A percentile compares a stretch with the other conserved stretches of the same genome.
Evolutionary conservation across 2,113 vertebrate species (phyloP).

Genomic region (Channa maculata): DNA sequence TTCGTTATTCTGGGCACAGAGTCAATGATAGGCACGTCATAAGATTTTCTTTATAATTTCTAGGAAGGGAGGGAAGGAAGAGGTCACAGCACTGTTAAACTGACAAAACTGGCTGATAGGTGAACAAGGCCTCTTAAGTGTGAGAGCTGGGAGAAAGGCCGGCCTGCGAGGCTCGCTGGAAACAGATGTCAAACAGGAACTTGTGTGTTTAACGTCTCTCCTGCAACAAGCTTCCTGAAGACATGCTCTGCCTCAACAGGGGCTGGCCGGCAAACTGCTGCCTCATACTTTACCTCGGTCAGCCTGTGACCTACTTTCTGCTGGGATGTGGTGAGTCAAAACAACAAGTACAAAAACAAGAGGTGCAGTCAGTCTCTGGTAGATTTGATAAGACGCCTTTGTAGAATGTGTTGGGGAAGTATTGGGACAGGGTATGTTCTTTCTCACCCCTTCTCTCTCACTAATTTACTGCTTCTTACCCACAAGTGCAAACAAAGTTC

Average conservation of each 20-base stretch:
- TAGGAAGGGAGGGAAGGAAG: constrained; percentile 50
- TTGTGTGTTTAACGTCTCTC: constrained; percentile 81
- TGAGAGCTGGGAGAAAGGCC: neutral
- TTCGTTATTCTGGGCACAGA: constrained; percentile 68
- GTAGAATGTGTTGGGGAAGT: constrained; percentile 2
- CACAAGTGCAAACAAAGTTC: constrained; percentile 1
- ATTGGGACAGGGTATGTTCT: neutral
- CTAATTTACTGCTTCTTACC: neutral
- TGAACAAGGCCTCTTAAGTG: constrained; percentile 31
- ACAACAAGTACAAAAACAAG: constrained; percentile 49
- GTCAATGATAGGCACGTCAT: constrained; percentile 58
- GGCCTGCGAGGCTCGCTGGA: constrained; percentile 64
- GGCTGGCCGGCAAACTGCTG: constrained; percentile 87
- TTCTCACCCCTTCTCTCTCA: neutral
- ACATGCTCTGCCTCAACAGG: constrained; percentile 73
- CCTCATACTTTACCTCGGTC: constrained; percentile 87
- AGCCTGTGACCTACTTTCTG: constrained; percentile 88
- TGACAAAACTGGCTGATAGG: constrained; percentile 49
- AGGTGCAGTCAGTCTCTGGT: constrained; percentile 8
- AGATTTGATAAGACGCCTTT: constrained; percentile 29
- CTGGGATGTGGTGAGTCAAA: constrained; percentile 60
- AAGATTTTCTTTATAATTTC: constrained; percentile 40
- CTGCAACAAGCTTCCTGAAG: constrained; percentile 87
- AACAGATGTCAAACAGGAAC: constrained; percentile 86
- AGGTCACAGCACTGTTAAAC: constrained; percentile 74